phyloP scores from a whole-genome alignment of 2,113 vertebrate genomes.

The Archocentrus centrarchus region DNA sequence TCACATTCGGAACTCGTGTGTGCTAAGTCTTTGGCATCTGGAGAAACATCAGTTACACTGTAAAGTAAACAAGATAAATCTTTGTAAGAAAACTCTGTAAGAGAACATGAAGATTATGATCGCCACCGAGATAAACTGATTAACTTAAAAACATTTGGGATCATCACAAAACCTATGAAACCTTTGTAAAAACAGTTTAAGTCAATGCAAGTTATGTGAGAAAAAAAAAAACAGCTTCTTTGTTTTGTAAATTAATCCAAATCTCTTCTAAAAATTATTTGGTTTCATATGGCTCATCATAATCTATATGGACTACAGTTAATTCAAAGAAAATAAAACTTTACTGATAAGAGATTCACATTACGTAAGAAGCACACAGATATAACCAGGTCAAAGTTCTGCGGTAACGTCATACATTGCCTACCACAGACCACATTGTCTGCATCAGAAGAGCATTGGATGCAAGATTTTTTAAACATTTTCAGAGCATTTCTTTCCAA shows the following conservation, averaged over 20 bases:
- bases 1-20: not conserved
- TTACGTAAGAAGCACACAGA: not conserved
- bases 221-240: not conserved
- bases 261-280: not conserved
- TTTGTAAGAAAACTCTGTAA: not conserved
- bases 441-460: not conserved
- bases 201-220: not conserved
- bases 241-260: not conserved
- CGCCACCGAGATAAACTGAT: not conserved
- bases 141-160: not conserved
- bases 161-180: not conserved
- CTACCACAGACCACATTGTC: not conserved
- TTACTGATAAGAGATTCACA: slow-evolving; percentile 4
- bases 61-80: not conserved
- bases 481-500: not conserved
- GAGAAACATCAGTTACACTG: not conserved
- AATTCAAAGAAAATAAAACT: not conserved
- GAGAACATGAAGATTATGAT: not conserved
- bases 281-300: not conserved
- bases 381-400: slow-evolving; percentile 7
- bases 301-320: not conserved
- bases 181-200: not conserved
- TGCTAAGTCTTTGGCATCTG: not conserved
- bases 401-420: not conserved
- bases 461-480: not conserved